Base-by-base conservation (phyloP, 1,140 invertebrate species). In the Drosophila athabasca region DNA sequence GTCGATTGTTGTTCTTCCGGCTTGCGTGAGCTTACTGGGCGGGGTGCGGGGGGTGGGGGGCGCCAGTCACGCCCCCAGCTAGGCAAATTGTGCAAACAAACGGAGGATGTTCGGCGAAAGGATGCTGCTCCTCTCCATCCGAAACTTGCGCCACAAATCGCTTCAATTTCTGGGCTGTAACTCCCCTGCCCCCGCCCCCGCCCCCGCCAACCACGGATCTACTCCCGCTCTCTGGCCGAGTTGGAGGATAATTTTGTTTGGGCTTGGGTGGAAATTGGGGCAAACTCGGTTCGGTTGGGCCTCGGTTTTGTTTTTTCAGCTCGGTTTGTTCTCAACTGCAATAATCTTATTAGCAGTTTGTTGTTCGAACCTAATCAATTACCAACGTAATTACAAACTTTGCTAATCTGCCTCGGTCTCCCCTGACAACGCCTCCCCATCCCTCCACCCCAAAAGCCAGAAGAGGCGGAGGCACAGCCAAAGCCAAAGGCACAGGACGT, bases 351-450 rank as follows among this genome's bases (percentile, higher is more conserved):
- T 91, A 91, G 80, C 82, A 91, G 88, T 91, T 90, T 89, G 90
- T 91, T 91, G 90, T 91, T 91, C 90, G 90, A 91, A 91, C 90
- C 90, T 91, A 91, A 91, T 91, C 90, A 91, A 91, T 91, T 91
- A 91, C 90, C 90, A 89, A 91, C 90, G 88, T 91, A 91, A 91
- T 91, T 91, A 91, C 90, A 89, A 91, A 91, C 90, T 91, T 91
- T 91, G 71, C 87, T 91, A 91, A 91, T 91, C 90, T 89, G 81
- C 80, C 81, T 91, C 77, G 81, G 53, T 73, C 73, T 64, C 41
- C 59, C 49, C n/a, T 7, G 5, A 26, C 24, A 26, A 4, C 24
- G 24, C 24, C 5, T 5, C 24, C 24, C 17, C 24, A n/a, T n/a
- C 24, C 6, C 2, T 2, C 24, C 24, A 26, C 24, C 24, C 24